Evolutionary conservation across 2,797 vertebrate genomes (phyloP), one percentile per base, ranked within the genome.

Genomic region (Leucoraja ocellata): DNA sequence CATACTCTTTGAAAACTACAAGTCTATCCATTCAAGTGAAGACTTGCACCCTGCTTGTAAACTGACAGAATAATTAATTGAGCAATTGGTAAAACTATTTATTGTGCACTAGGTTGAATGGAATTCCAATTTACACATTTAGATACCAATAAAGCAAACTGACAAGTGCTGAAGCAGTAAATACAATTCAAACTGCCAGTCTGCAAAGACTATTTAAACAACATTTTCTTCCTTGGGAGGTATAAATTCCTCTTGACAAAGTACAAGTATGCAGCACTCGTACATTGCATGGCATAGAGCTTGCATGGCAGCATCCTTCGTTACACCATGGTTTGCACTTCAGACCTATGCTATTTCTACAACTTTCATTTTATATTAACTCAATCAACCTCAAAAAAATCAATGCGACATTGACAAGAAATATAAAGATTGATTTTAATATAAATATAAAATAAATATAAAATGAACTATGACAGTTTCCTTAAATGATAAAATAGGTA

Each of bases 1-100:
- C 65, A 88, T n/a, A 68, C 16, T n/a, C 68, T 88, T 88, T 23
- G 61, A 16, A 88, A 88, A 88, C 6, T 68, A 88, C 84, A 68
- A 88, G 61, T 68, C 84, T 39, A 86, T 32, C 84, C 61, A 68
- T 68, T 68, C 61, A 88, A 88, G 63, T 68, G n/a, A 88, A 88
- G 84, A 68, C 84, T 88, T 88, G 61, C n/a, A 88, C n/a, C n/a
- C 2, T 88, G 84, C 8, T 88, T 68, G 58, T 7, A 68, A 63
- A 88, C n/a, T 63, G 84, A 68, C 84, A 88, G 28, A 88, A 68
- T 68, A 88, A 88, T 88, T 88, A 88, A 88, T 88, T 21, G n/a
- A 88, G 61, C 84, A 88, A 88, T 88, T 88, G 84, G 84, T 88
- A 88, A 68, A 88, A 32, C 84, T 88, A 88, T 88, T 88, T 88